Conservation (phyloP, 2,113 vertebrate genomes). For the Pterocles burchelli region DNA sequence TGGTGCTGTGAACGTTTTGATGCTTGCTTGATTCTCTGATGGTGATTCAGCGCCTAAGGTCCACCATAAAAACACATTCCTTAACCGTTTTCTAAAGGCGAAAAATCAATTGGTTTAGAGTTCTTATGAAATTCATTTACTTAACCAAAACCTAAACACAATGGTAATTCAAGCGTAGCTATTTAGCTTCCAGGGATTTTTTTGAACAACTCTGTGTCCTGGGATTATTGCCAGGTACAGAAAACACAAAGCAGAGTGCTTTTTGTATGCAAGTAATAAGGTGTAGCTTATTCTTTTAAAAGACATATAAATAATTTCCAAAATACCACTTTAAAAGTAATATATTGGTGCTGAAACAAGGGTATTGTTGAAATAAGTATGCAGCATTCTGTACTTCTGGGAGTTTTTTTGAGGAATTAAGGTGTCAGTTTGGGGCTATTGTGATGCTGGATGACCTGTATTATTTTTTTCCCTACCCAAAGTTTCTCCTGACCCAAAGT, state of each 20-base stretch:
- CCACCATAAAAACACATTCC: conserved; percentile 24
- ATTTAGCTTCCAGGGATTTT: not conserved
- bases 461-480: not conserved
- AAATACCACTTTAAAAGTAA: not conserved
- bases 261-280: not conserved
- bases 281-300: not conserved
- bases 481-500: not conserved
- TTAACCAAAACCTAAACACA: conserved; percentile 35
- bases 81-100: not conserved
- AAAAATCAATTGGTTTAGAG: conserved; percentile 19
- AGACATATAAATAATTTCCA: not conserved
- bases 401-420: not conserved
- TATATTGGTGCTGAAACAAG: not conserved
- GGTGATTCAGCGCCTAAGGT: conserved; percentile 41
- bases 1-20: conserved; percentile 38
- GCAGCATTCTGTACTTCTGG: not conserved
- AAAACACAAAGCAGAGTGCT: not conserved
- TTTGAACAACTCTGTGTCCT: not conserved
- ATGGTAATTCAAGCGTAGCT: conserved; percentile 9
- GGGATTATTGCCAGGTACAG: not conserved
- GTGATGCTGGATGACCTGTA: not conserved
- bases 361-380: not conserved
- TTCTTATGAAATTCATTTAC: conserved; percentile 50
- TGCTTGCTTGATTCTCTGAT: conserved; percentile 56
- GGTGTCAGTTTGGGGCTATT: not conserved